Base-by-base conservation (phyloP, 1,140 invertebrate species). In the Thaumetopoea pityocampa region DNA sequence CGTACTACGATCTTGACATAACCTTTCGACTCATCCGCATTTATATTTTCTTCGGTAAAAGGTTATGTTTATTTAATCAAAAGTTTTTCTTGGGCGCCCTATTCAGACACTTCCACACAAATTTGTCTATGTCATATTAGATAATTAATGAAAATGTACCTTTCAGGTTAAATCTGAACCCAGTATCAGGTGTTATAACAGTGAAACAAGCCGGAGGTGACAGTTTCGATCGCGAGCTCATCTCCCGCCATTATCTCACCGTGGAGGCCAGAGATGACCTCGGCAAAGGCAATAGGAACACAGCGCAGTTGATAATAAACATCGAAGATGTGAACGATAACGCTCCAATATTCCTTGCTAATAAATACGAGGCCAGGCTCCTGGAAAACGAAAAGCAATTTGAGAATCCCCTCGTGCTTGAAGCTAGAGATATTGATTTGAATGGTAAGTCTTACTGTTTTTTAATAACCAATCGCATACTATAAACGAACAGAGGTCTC, bases 291-390 rank as follows among this genome's bases (percentile, higher is more conserved):
- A 61, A 53, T 58, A 54, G 56, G 40, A 52, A 52, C 33, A 52
- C 49, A 0, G 94, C 91, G 1, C 95, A 96, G 74, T 79, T 98
- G 2, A 90, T 94, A 2, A 87, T 98, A 1, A 92, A 93, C 41
- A 90, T 97, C 23, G 91, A 94, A 63, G 96, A 98, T 78, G 91
- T 95, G 0, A 97, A 97, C 65, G 94, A 96, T 67, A 96, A 96
- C 67, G 86, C 92, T 0, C 95, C 95, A 0, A 86, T 92, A 38
- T 97, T 97, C 64, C 67, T 93, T 0, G 93, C 94, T 48, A 90
- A 89, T 20, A 91, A 91, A 56, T 97, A 97, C 61, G 94, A 97
- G 74, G 92, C 92, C 0, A 89, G 94, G 23, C 62, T 98, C 0
- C 63, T 92, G 33, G 96, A 98, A 73, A 96, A 96, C 65, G 89